phyloP scores from a whole-genome alignment of 2,888 invertebrate species.

The Athripsodes cinereus region DNA sequence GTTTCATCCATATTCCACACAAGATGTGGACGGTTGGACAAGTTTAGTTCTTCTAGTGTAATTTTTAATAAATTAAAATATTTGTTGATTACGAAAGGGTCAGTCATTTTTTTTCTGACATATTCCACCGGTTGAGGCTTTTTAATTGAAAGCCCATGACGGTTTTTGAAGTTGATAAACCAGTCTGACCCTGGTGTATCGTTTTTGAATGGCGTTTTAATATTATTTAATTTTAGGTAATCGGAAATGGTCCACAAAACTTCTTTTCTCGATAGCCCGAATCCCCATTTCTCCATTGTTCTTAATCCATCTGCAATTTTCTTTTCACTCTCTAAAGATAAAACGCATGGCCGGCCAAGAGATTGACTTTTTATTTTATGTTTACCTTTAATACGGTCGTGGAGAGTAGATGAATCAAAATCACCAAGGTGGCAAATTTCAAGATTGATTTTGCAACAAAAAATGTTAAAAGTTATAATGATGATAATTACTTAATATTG shows the following conservation, averaged over 20 bases:
- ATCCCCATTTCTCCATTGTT: slow-evolving; percentile 32
- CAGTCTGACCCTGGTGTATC: slow-evolving; percentile 31
- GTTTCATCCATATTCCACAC: slow-evolving; percentile 29
- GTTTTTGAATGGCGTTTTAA: slow-evolving; percentile 31
- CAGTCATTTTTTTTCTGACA: background rate
- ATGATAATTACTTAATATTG: too few species aligned
- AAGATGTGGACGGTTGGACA: slow-evolving; percentile 16
- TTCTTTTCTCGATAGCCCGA: slow-evolving; percentile 32
- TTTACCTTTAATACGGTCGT: slow-evolving; percentile 26
- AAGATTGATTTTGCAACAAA: too few species aligned
- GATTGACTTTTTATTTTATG: slow-evolving; percentile 25
- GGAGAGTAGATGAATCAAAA: too few species aligned
- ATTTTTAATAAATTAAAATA: background rate
- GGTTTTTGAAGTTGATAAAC: slow-evolving; percentile 31
- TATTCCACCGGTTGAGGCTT: slow-evolving; percentile 33
- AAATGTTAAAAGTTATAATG: too few species aligned
- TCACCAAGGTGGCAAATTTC: too few species aligned
- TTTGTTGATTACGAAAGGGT: background rate
- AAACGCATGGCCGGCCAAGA: slow-evolving; percentile 28
- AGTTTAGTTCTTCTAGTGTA: too few species aligned
- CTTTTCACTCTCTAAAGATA: slow-evolving; percentile 29
- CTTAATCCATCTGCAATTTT: slow-evolving; percentile 29
- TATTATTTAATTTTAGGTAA: slow-evolving; percentile 29
- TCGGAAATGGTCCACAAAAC: slow-evolving; percentile 29
- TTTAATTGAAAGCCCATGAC: slow-evolving; percentile 33